Conservation (phyloP, 2,797 vertebrate genomes). For the Phoeniculus purpureus region DNA sequence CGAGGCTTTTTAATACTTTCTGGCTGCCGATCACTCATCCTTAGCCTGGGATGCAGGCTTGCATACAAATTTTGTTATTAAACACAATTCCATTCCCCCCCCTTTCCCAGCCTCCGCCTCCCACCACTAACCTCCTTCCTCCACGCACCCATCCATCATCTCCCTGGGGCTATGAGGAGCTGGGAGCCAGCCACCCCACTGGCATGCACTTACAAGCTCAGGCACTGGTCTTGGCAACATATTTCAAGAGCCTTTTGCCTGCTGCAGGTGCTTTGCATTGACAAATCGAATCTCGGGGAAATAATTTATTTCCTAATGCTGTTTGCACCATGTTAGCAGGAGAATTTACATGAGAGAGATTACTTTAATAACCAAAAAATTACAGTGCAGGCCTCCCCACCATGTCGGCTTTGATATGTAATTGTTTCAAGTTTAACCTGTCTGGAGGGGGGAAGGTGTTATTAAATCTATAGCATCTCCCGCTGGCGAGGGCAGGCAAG, state of each 20-base stretch:
- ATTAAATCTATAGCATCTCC: conserved; percentile 76
- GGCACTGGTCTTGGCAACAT: conserved; percentile 85
- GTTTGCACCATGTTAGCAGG: conserved; percentile 81
- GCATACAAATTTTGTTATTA: conserved; percentile 88
- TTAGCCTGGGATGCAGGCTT: conserved; percentile 83
- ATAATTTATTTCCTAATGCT: conserved; percentile 90
- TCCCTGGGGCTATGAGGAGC: conserved; percentile 60
- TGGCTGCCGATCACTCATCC: conserved; percentile 91
- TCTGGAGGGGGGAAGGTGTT: conserved; percentile 81
- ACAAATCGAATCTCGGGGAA: conserved; percentile 91
- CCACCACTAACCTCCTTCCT: conserved; percentile 26
- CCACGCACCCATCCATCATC: conserved; percentile 62
- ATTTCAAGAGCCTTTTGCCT: conserved; percentile 89
- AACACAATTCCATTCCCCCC: conserved; percentile 76
- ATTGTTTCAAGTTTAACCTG: conserved; percentile 94
- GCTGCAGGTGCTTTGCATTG: conserved; percentile 84
- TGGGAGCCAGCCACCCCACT: conserved; percentile 56
- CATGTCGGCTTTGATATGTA: conserved; percentile 88
- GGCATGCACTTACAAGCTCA: conserved; percentile 77
- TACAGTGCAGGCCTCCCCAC: conserved; percentile 88
- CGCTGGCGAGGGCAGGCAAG: conserved; percentile 69
- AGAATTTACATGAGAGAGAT: conserved; percentile 91
- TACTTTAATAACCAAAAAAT: conserved; percentile 93
- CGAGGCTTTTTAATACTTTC: conserved; percentile 88
- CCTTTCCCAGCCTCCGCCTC: conserved; percentile 10